These are phyloP conservation scores for Ptilonorhynchus violaceus DNA, from an alignment of 2,113 vertebrate species.

Conservation along the genomic window DNA sequence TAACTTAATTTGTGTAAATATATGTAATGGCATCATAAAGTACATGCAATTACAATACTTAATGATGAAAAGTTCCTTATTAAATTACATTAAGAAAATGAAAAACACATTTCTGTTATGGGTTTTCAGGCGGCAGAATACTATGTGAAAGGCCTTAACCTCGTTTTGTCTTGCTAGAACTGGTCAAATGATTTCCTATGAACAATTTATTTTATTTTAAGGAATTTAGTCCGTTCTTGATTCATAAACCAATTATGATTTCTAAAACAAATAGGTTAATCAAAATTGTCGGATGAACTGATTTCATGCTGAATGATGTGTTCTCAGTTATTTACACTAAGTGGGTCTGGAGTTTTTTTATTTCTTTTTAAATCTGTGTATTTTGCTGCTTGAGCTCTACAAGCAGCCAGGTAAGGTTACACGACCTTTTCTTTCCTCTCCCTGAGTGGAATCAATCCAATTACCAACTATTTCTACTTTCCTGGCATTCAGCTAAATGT, in stretches of 20 bases:
- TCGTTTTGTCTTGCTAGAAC: constrained; percentile 33
- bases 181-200: neutral
- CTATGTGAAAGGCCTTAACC: constrained; percentile 20
- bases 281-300: neutral
- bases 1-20: constrained; percentile 62
- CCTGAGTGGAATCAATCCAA: neutral
- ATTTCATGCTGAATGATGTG: neutral
- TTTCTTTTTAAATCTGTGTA: neutral
- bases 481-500: neutral
- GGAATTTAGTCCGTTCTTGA: constrained; percentile 9
- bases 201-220: constrained; percentile 37
- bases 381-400: neutral
- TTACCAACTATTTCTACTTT: neutral
- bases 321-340: neutral
- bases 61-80: constrained; percentile 67
- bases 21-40: constrained; percentile 61
- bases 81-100: constrained; percentile 65
- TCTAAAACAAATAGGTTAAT: neutral
- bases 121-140: constrained; percentile 49
- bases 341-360: neutral
- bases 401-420: neutral
- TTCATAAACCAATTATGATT: neutral
- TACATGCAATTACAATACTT: constrained; percentile 55
- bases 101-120: constrained; percentile 62
- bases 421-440: neutral